These are phyloP conservation scores for Pogona vitticeps DNA, from an alignment of 2,113 vertebrate species.

Conservation along the genomic window DNA sequence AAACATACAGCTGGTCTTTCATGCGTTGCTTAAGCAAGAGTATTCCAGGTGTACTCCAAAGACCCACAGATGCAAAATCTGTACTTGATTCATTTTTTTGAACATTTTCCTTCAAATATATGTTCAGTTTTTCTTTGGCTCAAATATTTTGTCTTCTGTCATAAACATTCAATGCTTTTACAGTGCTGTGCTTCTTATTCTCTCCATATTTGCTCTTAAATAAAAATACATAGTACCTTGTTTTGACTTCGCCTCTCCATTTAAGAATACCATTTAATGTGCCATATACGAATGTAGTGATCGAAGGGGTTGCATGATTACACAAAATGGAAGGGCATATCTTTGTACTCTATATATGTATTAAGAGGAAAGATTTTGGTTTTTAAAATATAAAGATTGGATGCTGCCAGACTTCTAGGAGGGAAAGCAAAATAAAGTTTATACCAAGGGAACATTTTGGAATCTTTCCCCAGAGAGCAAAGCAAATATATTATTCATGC, in stretches of 20 bases:
- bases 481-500: background rate
- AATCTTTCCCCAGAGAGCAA: background rate
- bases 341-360: background rate
- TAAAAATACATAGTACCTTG: constrained; percentile 49
- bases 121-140: constrained; percentile 35
- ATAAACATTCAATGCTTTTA: constrained; percentile 39
- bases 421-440: background rate
- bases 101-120: constrained; percentile 23
- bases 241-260: constrained; percentile 26
- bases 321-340: background rate
- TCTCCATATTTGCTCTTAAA: constrained; percentile 44
- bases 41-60: constrained; percentile 21
- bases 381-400: background rate
- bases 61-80: background rate
- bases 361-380: background rate
- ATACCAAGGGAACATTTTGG: background rate
- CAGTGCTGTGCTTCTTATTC: constrained; percentile 47
- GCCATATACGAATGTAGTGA: background rate
- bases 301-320: background rate
- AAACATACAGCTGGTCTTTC: background rate
- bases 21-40: background rate
- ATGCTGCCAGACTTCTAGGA: background rate
- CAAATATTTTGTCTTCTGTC: constrained; percentile 46
- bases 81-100: constrained; percentile 28
- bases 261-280: background rate